Evolutionary conservation across 1,140 invertebrate species (phyloP).

Genomic region (Sitophilus oryzae): DNA sequence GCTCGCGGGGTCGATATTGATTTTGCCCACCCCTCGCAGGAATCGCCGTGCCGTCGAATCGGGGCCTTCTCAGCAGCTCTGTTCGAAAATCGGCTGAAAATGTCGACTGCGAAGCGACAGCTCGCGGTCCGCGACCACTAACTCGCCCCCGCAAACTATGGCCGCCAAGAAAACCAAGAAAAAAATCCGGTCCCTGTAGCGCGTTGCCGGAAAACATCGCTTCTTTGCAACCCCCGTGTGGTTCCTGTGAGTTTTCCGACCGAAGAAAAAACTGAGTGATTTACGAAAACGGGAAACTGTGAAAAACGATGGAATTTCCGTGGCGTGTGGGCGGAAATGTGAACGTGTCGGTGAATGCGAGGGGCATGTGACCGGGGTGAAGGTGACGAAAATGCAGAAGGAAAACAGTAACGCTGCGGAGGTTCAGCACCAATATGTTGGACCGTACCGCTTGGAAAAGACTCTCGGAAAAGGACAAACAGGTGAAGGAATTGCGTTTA

Average conservation of each 20-base stretch:
- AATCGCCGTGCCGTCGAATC: not conserved
- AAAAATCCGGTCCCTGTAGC: not conserved
- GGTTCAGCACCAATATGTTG: constrained; percentile 84
- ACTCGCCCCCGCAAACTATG: not conserved
- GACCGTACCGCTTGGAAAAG: constrained; percentile 96
- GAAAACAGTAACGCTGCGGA: constrained; percentile 48
- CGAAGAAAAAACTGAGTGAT: not conserved
- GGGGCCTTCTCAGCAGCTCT: not conserved
- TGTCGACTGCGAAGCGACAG: not conserved
- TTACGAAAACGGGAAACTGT: not conserved
- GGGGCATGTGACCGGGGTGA: not conserved
- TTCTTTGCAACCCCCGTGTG: no score
- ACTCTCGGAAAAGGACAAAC: constrained; percentile 99
- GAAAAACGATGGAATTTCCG: not conserved
- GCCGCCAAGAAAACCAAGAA: not conserved
- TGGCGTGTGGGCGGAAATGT: not conserved
- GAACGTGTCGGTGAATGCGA: not conserved
- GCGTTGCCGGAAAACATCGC: no score
- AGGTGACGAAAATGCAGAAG: constrained; percentile 39
- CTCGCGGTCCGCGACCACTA: not conserved
- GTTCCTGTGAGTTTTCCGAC: not conserved
- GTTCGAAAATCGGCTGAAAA: not conserved
- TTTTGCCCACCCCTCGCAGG: not conserved
- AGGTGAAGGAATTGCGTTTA: no score
- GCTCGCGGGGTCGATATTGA: not conserved